Evolutionary conservation across 2,113 vertebrate genomes (phyloP).

Genomic region (Protobothrops flavoviridis): DNA sequence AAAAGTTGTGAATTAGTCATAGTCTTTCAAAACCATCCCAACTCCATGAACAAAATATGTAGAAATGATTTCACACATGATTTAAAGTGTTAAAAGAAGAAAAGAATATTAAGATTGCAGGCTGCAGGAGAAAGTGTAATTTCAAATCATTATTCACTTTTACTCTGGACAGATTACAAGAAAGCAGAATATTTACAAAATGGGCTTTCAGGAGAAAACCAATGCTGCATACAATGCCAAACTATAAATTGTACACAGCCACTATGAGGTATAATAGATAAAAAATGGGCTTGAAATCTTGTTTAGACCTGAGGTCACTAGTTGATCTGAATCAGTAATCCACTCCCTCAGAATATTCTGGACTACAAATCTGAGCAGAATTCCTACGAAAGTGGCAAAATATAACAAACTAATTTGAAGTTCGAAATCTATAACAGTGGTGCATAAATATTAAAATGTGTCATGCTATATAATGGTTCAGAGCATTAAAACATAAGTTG

Average conservation of each 20-base stretch:
- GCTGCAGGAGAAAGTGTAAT: background rate
- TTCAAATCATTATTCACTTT: background rate
- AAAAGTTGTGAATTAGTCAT: background rate
- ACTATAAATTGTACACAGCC: background rate
- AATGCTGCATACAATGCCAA: background rate
- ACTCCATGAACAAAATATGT: background rate
- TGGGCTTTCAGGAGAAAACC: background rate
- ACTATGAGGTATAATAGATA: background rate
- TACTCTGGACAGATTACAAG: background rate
- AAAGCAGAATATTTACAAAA: background rate
- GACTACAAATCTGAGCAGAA: background rate
- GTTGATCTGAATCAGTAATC: background rate
- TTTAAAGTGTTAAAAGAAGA: background rate
- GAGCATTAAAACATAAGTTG: constrained; percentile 15
- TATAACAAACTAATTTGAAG: background rate
- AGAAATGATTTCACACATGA: background rate
- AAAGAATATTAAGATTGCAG: background rate
- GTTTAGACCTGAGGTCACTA: background rate
- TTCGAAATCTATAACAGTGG: background rate
- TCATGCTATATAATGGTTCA: background rate
- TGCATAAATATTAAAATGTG: background rate
- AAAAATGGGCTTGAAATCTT: background rate
- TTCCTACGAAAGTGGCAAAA: background rate
- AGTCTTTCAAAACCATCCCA: background rate
- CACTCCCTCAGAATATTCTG: background rate